Evolutionary conservation across 2,113 vertebrate genomes (phyloP).

Genomic region (Muntiacus reevesi): DNA sequence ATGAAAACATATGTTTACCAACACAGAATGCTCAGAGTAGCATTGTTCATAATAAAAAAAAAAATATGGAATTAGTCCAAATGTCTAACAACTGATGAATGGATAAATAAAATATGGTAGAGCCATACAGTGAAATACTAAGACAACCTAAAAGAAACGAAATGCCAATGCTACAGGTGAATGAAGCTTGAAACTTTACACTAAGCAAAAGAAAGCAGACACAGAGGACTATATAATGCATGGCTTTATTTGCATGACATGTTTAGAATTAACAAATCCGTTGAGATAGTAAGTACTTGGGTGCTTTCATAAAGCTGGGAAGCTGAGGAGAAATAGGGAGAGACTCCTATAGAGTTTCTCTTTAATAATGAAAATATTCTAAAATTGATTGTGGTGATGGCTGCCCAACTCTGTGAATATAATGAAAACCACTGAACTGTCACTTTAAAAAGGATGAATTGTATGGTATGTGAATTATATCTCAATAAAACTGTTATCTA

Average conservation of each 20-base stretch:
- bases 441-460: neutral
- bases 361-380: neutral
- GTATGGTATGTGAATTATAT: neutral
- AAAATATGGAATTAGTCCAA: neutral
- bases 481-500: neutral
- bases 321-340: neutral
- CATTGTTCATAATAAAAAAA: neutral
- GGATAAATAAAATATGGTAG: neutral
- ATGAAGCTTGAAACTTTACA: neutral
- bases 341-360: neutral
- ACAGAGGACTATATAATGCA: fast-evolving
- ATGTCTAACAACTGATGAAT: neutral
- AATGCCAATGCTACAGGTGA: neutral
- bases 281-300: neutral
- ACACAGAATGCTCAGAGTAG: neutral
- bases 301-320: neutral
- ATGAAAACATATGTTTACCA: neutral
- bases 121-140: neutral
- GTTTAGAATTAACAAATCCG: neutral
- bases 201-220: neutral
- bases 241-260: neutral
- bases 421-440: neutral
- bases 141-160: neutral
- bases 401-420: neutral
- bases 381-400: neutral